Evolutionary conservation across 1,140 invertebrate species (phyloP), one percentile per base, ranked within the genome.

Genomic region (Phortica variegata): DNA sequence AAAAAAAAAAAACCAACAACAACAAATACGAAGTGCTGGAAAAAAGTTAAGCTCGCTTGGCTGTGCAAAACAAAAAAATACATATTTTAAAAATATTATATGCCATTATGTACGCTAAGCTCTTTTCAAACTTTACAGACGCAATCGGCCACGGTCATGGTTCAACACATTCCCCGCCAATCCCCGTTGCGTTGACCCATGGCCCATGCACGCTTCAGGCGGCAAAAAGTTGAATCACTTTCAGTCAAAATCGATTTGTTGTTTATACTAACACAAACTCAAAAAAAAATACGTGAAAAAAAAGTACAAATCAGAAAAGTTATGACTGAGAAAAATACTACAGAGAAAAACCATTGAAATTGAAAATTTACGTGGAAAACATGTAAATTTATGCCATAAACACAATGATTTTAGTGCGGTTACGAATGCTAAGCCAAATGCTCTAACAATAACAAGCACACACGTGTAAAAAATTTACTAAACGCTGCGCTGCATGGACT

Each of bases 301-400:
- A 12, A 7, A 7, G 26, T 29, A 29, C 26, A 29, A 7, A 12
- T 12, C 6, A 29, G 12, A 29, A 29, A 29, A 29, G 6, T 29
- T 29, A 7, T 29, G 26, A 7, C 12, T 29, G 26, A 7, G 12
- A 29, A 29, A 7, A 7, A 7, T 29, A 12, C 12, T 7, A 31
- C 29, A 31, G 29, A 12, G 29, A 12, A 31, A 12, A 12, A 12
- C 7, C 60, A 66, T 66, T 68, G 53, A 66, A 66, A 66, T 66
- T 66, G 65, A 69, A 66, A 66, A 66, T 66, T 68, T 66, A 66
- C 63, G 63, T 66, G 60, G 17, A 66, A 66, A 66, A 66, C 63
- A 68, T 66, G 63, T 63, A 66, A 66, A 66, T 66, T 68, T 66
- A 66, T 66, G 63, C 65, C 63, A 66, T 66, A 66, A 66, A 66